Evolutionary conservation across 2,113 vertebrate genomes (phyloP), one percentile per base, ranked within the genome.

Genomic region (Boulengeromyrus knoepffleri): DNA sequence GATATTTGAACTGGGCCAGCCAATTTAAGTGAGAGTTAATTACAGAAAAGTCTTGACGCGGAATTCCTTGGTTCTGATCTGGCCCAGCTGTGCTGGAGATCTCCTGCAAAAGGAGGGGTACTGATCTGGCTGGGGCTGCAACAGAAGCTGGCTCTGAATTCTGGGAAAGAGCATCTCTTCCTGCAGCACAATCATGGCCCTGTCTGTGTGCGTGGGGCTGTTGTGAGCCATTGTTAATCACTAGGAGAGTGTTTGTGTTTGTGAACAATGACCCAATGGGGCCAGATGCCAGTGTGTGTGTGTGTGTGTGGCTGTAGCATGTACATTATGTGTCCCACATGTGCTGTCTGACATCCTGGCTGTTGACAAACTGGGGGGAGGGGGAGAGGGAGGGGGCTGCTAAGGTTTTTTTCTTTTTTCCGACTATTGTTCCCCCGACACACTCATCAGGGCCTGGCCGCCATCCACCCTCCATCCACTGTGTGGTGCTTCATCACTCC

Each of bases 341-440:
- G 7, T 87, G 90, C 88, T 92, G 91, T 94, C 94, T 91, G 87
- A 93, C 94, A 93, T 94, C 95, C 94, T 94, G 93, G 91, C 84
- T 90, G 88, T 92, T 45, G 90, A 92, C 90, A 91, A 62, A 45
- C 46, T n/a, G 58, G 58, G n/a, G 49, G 2, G 1, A 47, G 39
- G 39, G 3, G 39, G 7, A 46, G 3, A 7, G 17, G 3, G 19
- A 21, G 58, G 27, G 89, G 88, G 91, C 84, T 2, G 87, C 50
- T 89, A 8, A 85, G 9, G 3, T 17, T 42, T 19, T 84, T 84
- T 66, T 3, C 9, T 47, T 85, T 47, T 85, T 96, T 96, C 95
- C 95, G 89, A 87, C 90, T 74, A 95, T 96, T 96, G 95, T 96
- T 92, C 24, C 80, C 80, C 45, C 9, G 1, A 45, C 42, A 24